These are phyloP conservation scores for Stichopus horrens DNA, from an alignment of 53 echinoderm and acorn worm genomes.

Conservation along the genomic window DNA sequence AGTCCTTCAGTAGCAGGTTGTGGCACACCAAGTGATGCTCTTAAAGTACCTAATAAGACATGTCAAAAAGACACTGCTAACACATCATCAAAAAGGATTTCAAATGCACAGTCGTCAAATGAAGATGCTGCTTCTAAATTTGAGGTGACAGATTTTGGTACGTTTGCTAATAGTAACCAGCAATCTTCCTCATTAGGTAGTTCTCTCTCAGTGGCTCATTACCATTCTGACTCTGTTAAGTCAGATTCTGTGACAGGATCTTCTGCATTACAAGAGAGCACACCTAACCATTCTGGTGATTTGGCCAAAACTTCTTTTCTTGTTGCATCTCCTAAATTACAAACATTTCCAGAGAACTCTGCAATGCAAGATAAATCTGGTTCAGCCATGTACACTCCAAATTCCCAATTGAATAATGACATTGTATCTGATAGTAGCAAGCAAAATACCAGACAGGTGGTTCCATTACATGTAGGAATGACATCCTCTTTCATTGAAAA, in stretches of 20 bases:
- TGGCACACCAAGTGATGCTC: neutral
- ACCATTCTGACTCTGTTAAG: neutral
- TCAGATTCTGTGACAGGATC: neutral
- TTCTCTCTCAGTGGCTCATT: neutral
- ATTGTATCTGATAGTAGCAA: neutral
- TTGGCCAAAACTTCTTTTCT: neutral
- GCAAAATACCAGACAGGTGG: neutral
- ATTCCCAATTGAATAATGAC: neutral
- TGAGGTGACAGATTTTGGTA: neutral
- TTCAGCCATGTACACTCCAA: neutral
- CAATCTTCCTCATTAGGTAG: neutral
- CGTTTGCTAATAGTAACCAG: neutral
- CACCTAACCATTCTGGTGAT: neutral
- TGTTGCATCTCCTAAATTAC: neutral
- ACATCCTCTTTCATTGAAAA: neutral
- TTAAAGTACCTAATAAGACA: neutral
- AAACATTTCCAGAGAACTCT: neutral
- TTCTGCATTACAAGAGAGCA: neutral
- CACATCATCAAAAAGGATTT: too few species aligned
- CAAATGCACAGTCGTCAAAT: too few species aligned
- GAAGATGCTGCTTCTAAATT: neutral
- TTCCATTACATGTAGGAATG: neutral
- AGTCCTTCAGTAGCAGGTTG: neutral
- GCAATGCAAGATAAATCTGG: neutral
- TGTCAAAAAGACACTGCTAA: neutral